Conservation (phyloP, 2,113 vertebrate species). For the Eleginops maclovinus region DNA sequence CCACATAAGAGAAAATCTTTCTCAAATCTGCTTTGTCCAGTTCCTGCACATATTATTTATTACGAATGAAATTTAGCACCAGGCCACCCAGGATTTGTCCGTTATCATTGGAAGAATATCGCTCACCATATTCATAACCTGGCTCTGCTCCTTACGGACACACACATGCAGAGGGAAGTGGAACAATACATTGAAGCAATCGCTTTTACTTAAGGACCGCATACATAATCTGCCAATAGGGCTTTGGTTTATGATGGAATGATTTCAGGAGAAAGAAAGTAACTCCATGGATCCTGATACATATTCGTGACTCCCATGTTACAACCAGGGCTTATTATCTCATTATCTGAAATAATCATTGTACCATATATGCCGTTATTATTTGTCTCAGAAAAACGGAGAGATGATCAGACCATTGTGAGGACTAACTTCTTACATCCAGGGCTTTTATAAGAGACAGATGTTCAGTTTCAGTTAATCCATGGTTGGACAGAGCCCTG, state of each 20-base stretch:
- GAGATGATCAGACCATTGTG: neutral
- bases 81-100: slow-evolving; percentile 68
- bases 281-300: neutral
- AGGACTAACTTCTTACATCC: slow-evolving; percentile 9
- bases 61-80: slow-evolving; percentile 50
- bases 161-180: slow-evolving; percentile 31
- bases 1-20: neutral
- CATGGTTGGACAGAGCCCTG: slow-evolving; percentile 22
- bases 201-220: slow-evolving; percentile 47
- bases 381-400: neutral
- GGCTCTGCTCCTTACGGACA: slow-evolving; percentile 43
- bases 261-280: slow-evolving; percentile 21
- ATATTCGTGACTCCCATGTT: slow-evolving; percentile 1
- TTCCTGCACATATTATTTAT: slow-evolving; percentile 22
- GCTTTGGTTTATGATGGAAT: slow-evolving; percentile 19
- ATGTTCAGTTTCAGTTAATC: slow-evolving; percentile 67
- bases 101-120: slow-evolving; percentile 72
- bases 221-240: slow-evolving; percentile 42
- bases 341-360: slow-evolving; percentile 1
- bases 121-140: slow-evolving; percentile 59
- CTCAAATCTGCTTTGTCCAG: slow-evolving; percentile 38
- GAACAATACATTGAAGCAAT: slow-evolving; percentile 58
- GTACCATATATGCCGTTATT: neutral
- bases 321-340: slow-evolving; percentile 4
- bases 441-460: slow-evolving; percentile 43